Evolutionary conservation across 2,113 vertebrate species (phyloP).

Genomic region (Xenopus laevis): DNA sequence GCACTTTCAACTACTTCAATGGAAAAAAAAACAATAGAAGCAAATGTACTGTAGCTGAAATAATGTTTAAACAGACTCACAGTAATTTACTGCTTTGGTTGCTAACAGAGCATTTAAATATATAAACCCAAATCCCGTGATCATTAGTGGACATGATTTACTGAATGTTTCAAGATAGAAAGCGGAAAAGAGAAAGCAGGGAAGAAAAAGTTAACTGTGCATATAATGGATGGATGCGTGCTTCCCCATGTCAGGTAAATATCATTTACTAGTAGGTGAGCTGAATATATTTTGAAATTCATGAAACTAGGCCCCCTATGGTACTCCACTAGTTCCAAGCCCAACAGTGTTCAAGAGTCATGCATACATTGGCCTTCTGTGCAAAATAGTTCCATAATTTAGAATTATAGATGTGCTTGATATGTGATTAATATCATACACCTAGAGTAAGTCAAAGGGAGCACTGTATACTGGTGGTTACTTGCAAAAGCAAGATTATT

Average conservation of each 20-base stretch:
- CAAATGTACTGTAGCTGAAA: constrained; percentile 76
- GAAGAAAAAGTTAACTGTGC: constrained; percentile 2
- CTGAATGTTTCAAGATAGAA: constrained; percentile 47
- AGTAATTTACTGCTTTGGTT: constrained; percentile 66
- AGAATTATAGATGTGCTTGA: too few species aligned
- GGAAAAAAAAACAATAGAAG: constrained; percentile 73
- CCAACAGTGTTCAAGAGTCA: too few species aligned
- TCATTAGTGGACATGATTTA: constrained; percentile 60
- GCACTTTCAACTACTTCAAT: constrained; percentile 47
- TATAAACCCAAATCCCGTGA: constrained; percentile 57
- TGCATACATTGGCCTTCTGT: too few species aligned
- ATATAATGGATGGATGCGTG: background rate
- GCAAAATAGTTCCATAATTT: too few species aligned
- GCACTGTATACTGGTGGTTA: too few species aligned
- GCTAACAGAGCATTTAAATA: constrained; percentile 58
- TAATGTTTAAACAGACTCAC: constrained; percentile 70
- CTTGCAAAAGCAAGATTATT: too few species aligned
- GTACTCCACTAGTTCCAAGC: too few species aligned
- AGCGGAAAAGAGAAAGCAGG: too few species aligned
- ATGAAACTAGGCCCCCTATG: too few species aligned
- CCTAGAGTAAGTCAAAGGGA: too few species aligned
- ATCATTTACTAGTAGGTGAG: background rate
- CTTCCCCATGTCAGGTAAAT: background rate
- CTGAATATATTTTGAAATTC: background rate
- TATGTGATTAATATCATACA: too few species aligned